These are phyloP conservation scores for Sebastes iracundus DNA, from an alignment of 2,797 vertebrate genomes.

Conservation along the genomic window DNA sequence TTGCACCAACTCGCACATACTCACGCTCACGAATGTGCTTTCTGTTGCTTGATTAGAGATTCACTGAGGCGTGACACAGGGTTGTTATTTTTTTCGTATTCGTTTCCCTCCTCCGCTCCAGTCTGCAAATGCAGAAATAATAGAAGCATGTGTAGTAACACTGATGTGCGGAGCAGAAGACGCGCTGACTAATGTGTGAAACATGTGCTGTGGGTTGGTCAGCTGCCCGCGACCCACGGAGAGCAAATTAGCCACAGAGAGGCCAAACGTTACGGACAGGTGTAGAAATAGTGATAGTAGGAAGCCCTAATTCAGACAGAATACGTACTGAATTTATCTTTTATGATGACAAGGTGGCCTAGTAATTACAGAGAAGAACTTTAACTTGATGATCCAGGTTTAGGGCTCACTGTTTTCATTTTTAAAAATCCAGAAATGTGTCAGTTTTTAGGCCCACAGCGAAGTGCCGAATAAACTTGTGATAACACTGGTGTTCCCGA, in stretches of 20 bases:
- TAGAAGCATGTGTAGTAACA: constrained; percentile 36
- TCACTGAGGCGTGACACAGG: constrained; percentile 23
- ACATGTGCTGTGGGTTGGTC: constrained; percentile 37
- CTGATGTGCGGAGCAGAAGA: constrained; percentile 14
- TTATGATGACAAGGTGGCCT: background rate
- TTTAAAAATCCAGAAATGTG: background rate
- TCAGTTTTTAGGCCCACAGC: background rate
- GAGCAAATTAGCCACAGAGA: background rate
- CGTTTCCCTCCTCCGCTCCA: background rate
- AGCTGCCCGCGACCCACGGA: constrained; percentile 2
- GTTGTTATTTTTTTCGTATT: background rate
- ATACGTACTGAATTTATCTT: background rate
- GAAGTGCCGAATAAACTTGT: too few species aligned
- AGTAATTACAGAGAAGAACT: background rate
- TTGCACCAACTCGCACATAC: constrained; percentile 18
- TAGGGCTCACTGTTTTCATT: background rate
- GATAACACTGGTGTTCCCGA: too few species aligned
- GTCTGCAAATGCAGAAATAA: constrained; percentile 31
- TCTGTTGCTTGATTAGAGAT: constrained; percentile 62
- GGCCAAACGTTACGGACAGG: background rate
- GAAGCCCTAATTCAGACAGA: background rate
- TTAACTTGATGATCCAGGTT: background rate
- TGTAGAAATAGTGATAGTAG: background rate
- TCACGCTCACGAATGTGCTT: constrained; percentile 37
- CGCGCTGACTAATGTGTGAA: constrained; percentile 9